phyloP scores from a whole-genome alignment of 2,797 vertebrate genomes.

The Sebastes itinus region DNA sequence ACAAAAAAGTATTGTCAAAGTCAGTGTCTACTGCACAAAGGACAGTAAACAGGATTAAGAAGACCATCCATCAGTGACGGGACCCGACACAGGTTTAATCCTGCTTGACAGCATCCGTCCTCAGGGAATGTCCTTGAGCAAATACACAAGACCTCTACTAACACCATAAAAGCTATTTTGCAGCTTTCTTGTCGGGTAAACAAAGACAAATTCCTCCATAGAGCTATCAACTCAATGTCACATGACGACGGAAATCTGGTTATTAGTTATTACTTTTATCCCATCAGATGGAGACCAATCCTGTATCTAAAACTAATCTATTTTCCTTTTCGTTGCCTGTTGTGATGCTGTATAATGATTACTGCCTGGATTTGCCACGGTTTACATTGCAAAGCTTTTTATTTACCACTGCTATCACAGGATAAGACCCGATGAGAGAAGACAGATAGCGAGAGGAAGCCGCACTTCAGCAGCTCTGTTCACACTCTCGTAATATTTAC shows the following conservation, averaged over 20 bases:
- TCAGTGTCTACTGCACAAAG: neutral
- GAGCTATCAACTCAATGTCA: slow-evolving; percentile 13
- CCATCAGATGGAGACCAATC: neutral
- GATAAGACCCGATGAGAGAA: slow-evolving; percentile 34
- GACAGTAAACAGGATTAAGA: slow-evolving; percentile 17
- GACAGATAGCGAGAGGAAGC: slow-evolving; percentile 53
- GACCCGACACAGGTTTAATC: slow-evolving; percentile 28
- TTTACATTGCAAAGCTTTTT: slow-evolving; percentile 42
- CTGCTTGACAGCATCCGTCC: slow-evolving; percentile 45
- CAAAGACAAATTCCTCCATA: slow-evolving; percentile 40
- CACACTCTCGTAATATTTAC: slow-evolving; percentile 69
- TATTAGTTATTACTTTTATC: neutral
- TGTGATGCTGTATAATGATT: slow-evolving; percentile 31
- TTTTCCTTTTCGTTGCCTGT: neutral
- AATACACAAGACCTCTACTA: slow-evolving; percentile 9
- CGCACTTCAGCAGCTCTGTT: slow-evolving; percentile 65
- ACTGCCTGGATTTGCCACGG: slow-evolving; percentile 28
- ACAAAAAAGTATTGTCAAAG: neutral
- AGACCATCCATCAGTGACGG: slow-evolving; percentile 20
- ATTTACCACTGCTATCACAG: slow-evolving; percentile 29
- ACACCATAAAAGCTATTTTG: slow-evolving; percentile 29
- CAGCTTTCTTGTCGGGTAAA: slow-evolving; percentile 21
- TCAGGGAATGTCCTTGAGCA: slow-evolving; percentile 44
- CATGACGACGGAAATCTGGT: neutral
- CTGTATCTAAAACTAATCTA: neutral